A percentile compares a stretch with the other conserved stretches of the same genome.
phyloP scores from a whole-genome alignment of 2,888 invertebrate species.

The Aplocera efformata region DNA sequence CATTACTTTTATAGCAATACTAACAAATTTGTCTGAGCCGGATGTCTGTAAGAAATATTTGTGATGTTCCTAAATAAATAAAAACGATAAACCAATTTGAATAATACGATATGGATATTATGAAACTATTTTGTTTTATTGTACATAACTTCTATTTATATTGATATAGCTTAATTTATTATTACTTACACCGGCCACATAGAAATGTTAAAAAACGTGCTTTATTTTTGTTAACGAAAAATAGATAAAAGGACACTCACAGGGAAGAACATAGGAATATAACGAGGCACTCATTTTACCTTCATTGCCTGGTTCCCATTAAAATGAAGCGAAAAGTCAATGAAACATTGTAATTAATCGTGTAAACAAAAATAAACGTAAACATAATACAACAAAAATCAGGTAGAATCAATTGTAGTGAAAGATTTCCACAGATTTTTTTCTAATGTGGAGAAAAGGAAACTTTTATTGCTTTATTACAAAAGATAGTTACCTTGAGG shows the following conservation, averaged over 20 bases:
- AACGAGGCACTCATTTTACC: constrained; percentile 62
- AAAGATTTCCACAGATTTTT: constrained; percentile 8
- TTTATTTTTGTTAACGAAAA: constrained; percentile 42
- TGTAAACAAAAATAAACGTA: constrained; percentile 9
- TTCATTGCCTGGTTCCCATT: constrained; percentile 76
- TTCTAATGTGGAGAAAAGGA: not conserved
- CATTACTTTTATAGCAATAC: constrained; percentile 15
- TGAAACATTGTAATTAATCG: constrained; percentile 32
- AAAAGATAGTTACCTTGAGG: constrained; percentile 83
- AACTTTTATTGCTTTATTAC: constrained; percentile 5
- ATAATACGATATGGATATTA: constrained; percentile 22
- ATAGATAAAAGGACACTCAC: constrained; percentile 55
- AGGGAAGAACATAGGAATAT: constrained; percentile 49
- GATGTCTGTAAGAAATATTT: constrained; percentile 13
- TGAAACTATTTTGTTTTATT: constrained; percentile 13
- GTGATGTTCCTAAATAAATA: constrained; percentile 24
- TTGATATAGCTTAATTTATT: constrained; percentile 15
- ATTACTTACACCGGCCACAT: constrained; percentile 25
- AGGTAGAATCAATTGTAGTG: constrained; percentile 12
- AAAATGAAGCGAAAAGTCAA: constrained; percentile 73
- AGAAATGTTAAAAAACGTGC: constrained; percentile 46
- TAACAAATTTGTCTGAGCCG: constrained; percentile 1
- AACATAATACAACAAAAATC: constrained; percentile 3
- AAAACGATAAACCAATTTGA: constrained; percentile 20
- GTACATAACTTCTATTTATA: constrained; percentile 15